phyloP scores from a whole-genome alignment of 2,113 vertebrate genomes.

The Rousettus leschenaultii region DNA sequence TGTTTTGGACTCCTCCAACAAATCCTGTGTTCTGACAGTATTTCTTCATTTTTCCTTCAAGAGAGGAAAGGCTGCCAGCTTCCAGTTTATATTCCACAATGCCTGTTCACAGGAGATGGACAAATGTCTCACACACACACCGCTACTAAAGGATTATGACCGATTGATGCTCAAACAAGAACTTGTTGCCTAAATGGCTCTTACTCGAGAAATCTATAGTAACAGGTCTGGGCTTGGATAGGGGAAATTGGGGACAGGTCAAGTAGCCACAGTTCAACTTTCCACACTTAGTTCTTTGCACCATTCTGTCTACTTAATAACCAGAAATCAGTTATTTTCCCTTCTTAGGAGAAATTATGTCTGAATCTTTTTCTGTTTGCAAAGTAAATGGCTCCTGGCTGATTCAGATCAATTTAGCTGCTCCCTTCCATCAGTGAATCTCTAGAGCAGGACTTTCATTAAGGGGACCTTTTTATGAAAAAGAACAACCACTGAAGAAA shows the following conservation, averaged over 20 bases:
- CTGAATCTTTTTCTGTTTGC: not conserved
- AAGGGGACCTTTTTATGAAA: not conserved
- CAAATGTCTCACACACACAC: not conserved
- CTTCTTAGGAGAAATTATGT: conserved; percentile 34
- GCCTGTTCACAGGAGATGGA: not conserved
- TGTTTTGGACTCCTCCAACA: not conserved
- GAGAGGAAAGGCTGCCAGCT: not conserved
- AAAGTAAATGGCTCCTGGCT: not conserved
- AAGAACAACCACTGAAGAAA: not conserved
- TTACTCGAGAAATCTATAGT: not conserved
- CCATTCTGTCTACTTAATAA: not conserved
- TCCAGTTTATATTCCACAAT: not conserved
- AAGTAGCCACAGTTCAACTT: not conserved
- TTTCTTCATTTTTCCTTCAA: not conserved
- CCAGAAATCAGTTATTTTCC: not conserved
- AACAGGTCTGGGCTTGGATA: not conserved
- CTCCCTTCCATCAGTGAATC: not conserved
- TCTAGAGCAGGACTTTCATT: not conserved
- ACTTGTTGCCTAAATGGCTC: not conserved
- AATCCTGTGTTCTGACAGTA: not conserved
- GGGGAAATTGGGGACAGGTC: not conserved
- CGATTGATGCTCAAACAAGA: not conserved
- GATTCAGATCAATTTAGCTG: not conserved
- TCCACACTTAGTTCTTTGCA: not conserved
- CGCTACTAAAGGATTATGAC: not conserved